A percentile compares a stretch with the other conserved stretches of the same genome.
Evolutionary conservation across 2,797 vertebrate genomes (phyloP).

Genomic region (Gymnothorax reevesii): DNA sequence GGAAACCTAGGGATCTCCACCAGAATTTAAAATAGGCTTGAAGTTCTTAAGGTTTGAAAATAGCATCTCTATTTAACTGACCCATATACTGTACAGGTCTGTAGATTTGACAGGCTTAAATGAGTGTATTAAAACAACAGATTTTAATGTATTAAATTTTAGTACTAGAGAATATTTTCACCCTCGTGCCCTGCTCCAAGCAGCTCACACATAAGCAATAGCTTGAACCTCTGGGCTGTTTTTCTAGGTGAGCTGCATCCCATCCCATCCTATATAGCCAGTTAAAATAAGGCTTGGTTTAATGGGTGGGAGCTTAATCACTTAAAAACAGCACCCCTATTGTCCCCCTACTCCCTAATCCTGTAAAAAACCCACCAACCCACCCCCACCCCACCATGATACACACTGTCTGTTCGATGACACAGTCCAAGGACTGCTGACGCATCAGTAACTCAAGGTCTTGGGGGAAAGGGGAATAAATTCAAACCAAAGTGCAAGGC

Average conservation of each 20-base stretch:
- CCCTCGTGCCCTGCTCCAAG: too few relatives aligned
- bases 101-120: too few relatives aligned
- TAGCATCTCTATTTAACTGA: not conserved
- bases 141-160: not conserved
- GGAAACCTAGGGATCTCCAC: too few relatives aligned
- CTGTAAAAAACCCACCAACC: not conserved
- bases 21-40: too few relatives aligned
- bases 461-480: not conserved
- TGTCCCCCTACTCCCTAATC: not conserved
- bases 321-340: not conserved
- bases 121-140: not conserved
- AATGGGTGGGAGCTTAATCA: not conserved
- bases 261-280: too few relatives aligned
- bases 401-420: not conserved
- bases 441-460: slow-evolving; percentile 34
- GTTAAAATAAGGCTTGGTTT: not conserved
- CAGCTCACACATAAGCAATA: not conserved
- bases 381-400: too few relatives aligned
- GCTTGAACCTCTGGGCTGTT: not conserved
- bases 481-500: not conserved
- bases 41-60: too few relatives aligned
- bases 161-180: not conserved
- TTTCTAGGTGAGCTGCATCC: not conserved
- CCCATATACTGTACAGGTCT: too few relatives aligned
- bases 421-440: slow-evolving; percentile 19